Base-by-base conservation (phyloP, 2,888 invertebrate genomes). In the Aspidiotus rigidus region DNA sequence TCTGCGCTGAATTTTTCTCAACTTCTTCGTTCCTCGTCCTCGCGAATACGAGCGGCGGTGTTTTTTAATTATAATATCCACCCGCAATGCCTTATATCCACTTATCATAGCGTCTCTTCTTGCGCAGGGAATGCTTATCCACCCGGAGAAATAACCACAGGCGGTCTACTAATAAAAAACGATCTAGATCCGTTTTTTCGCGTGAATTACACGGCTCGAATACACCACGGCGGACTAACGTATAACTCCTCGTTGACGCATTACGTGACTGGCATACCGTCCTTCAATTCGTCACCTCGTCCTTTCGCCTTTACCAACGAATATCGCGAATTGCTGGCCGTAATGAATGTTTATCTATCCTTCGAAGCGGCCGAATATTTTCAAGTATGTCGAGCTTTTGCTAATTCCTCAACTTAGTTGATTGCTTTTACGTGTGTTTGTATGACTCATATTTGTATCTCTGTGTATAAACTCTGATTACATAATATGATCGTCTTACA, bases 401-500 rank as follows among this genome's bases (percentile, higher is more conserved):
- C 5, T 28, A 28, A 28, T 28, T n/a, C 28, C 28, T n/a, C 5
- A 56, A 56, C 10, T n/a, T n/a, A n/a, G n/a, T n/a, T n/a, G n/a
- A n/a, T n/a, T n/a, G n/a, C n/a, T n/a, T n/a, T 10, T 49, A 49
- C 11, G 9, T 7, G n/a, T 15, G 7, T 55, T 55, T n/a, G n/a
- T 61, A 3, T 16, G n/a, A n/a, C n/a, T n/a, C n/a, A n/a, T n/a
- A n/a, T n/a, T n/a, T 9, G 10, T 28, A 3, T 62, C 2, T 40
- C 1, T 54, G n/a, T 60, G 2, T 49, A 49, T n/a, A n/a, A 49
- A 49, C 49, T 66, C 28, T 42, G 8, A 55, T 59, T 64, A 15
- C 28, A 55, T 28, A 28, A 28, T 28, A 28, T 28, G 28, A 28
- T 28, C 28, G 5, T 28, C 39, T 60, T 70, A 49, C 77, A 85